These are phyloP conservation scores for Drosophila bipectinata DNA, from an alignment of 1,140 invertebrate genomes.

Conservation along the genomic window DNA sequence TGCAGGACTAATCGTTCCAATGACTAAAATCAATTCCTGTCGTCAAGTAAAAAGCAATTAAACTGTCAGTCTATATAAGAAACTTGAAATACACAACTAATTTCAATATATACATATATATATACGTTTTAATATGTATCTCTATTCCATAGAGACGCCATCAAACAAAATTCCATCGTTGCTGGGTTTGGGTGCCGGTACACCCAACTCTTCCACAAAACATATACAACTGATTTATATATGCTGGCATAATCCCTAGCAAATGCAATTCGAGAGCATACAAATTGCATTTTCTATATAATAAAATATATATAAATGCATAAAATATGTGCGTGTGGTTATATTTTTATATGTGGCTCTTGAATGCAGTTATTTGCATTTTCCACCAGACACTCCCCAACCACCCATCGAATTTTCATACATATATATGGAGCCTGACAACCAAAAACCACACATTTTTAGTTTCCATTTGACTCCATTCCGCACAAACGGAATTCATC, in stretches of 20 bases:
- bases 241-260: conserved; percentile 28
- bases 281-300: conserved; percentile 38
- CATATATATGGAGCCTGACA: conserved; percentile 36
- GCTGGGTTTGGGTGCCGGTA: conserved; percentile 8
- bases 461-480: conserved; percentile 41
- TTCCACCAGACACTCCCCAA: conserved; percentile 30
- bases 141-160: conserved; percentile 35
- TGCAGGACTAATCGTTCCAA: background rate
- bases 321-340: conserved; percentile 22
- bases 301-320: conserved; percentile 25
- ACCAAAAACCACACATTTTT: conserved; percentile 49
- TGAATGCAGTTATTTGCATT: conserved; percentile 42
- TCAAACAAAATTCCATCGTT: conserved; percentile 38
- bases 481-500: conserved; percentile 44
- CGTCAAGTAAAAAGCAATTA: conserved; percentile 48
- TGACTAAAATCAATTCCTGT: conserved; percentile 42
- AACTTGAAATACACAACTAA: conserved; percentile 41
- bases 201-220: conserved; percentile 13
- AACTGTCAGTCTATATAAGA: conserved; percentile 38
- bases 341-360: conserved; percentile 26
- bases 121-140: background rate
- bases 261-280: conserved; percentile 45
- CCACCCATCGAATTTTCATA: conserved; percentile 3
- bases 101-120: conserved; percentile 16
- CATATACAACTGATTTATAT: conserved; percentile 25